Conservation (phyloP, 2,888 invertebrate genomes). For the Baccha elongata region DNA sequence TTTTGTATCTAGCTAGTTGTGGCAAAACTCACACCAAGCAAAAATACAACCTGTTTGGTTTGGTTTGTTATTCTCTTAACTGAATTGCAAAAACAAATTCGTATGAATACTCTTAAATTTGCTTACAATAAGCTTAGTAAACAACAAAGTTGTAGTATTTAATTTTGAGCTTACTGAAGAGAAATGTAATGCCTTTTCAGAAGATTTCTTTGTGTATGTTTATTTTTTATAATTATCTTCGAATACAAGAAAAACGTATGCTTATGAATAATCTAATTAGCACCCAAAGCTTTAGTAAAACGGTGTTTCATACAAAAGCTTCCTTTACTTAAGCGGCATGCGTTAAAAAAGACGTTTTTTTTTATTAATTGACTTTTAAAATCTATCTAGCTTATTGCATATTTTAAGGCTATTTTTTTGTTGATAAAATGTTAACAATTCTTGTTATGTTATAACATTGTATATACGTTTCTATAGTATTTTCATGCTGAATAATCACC, state of each 20-base stretch:
- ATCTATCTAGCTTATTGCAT: too few species aligned
- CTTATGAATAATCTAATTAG: conserved; percentile 25
- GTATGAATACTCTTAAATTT: conserved; percentile 32
- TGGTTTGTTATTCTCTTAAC: conserved; percentile 26
- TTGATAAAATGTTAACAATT: too few species aligned
- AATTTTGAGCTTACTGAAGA: neutral
- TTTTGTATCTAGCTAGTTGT: too few species aligned
- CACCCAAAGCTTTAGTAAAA: conserved; percentile 49
- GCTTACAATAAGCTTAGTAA: conserved; percentile 11
- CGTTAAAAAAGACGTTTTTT: too few species aligned
- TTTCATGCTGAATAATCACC: too few species aligned
- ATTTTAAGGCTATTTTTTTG: conserved; percentile 47
- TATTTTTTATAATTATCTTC: neutral
- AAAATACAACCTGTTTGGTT: conserved; percentile 41
- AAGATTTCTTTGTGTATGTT: neutral
- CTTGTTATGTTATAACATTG: too few species aligned
- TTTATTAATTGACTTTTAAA: too few species aligned
- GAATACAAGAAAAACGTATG: neutral
- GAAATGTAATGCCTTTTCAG: neutral
- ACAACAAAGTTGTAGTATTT: conserved; percentile 1
- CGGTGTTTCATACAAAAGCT: too few species aligned
- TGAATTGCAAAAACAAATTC: too few species aligned
- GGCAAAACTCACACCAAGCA: too few species aligned
- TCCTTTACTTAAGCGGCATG: too few species aligned
- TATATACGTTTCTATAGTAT: too few species aligned